Evolutionary conservation across 2,113 vertebrate genomes (phyloP).

Genomic region (Tretioscincus oriximinensis): DNA sequence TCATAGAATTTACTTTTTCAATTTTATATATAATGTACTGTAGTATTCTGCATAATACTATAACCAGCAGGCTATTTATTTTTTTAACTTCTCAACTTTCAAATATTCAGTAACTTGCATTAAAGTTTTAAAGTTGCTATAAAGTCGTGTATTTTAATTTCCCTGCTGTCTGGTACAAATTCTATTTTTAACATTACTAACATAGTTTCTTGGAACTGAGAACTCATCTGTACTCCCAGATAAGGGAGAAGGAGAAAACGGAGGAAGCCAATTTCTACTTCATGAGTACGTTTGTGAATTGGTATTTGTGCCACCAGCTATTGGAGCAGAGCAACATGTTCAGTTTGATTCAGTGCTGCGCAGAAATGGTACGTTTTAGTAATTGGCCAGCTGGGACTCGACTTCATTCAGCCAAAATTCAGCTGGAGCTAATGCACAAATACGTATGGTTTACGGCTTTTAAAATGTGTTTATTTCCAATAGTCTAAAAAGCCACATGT

Average conservation of each 20-base stretch:
- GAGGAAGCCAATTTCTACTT: slow-evolving; percentile 21
- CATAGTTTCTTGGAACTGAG: slow-evolving; percentile 30
- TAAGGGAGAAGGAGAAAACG: not conserved
- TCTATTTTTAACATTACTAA: slow-evolving; percentile 8
- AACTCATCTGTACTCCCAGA: slow-evolving; percentile 24
- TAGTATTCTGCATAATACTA: not conserved
- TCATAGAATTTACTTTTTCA: too few relatives aligned
- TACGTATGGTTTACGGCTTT: slow-evolving; percentile 19
- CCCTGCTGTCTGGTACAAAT: slow-evolving; percentile 8
- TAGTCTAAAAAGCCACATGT: slow-evolving; percentile 16
- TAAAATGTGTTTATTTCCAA: slow-evolving; percentile 35
- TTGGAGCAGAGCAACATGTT: slow-evolving; percentile 44
- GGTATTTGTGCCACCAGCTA: slow-evolving; percentile 8
- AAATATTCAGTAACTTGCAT: not conserved
- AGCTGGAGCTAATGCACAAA: slow-evolving; percentile 29
- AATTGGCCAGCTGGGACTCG: slow-evolving; percentile 47
- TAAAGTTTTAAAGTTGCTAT: not conserved
- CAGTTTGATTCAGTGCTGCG: slow-evolving; percentile 38
- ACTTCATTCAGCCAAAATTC: slow-evolving; percentile 49
- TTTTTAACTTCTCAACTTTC: not conserved
- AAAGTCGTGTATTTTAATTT: not conserved
- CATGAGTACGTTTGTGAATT: slow-evolving; percentile 5
- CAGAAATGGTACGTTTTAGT: slow-evolving; percentile 30
- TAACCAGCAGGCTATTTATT: not conserved
- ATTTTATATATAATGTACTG: too few relatives aligned